These are phyloP conservation scores for Drosophila niveifrons DNA, from an alignment of 2,888 invertebrate species.

Conservation along the genomic window DNA sequence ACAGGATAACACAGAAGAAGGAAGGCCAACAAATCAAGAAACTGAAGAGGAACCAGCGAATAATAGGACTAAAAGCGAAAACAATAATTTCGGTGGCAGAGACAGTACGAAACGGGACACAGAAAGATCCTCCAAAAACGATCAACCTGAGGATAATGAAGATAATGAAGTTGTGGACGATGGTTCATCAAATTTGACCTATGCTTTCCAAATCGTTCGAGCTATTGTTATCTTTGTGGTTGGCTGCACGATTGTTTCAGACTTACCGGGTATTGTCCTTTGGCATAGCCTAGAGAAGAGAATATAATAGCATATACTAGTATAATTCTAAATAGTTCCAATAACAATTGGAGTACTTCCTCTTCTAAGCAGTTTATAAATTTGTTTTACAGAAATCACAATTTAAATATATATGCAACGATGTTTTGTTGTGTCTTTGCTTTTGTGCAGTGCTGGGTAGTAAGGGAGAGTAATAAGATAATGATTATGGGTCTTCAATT, in stretches of 20 bases:
- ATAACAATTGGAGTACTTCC: neutral
- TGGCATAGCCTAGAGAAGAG: constrained; percentile 23
- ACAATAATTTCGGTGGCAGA: neutral
- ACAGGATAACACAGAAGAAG: neutral
- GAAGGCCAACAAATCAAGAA: neutral
- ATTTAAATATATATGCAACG: neutral
- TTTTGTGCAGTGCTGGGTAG: too few species aligned
- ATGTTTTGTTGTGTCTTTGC: neutral
- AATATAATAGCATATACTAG: neutral
- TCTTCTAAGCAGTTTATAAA: neutral
- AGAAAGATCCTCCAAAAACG: neutral
- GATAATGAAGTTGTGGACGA: neutral
- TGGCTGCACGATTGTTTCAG: constrained; percentile 32
- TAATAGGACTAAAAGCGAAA: neutral
- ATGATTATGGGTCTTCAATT: too few species aligned
- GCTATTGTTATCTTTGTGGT: constrained; percentile 26
- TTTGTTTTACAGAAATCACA: too few species aligned
- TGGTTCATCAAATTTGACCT: neutral
- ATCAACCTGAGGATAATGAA: neutral
- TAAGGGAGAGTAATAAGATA: too few species aligned
- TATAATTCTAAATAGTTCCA: neutral
- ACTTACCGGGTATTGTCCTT: constrained; percentile 26
- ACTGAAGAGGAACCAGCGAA: neutral
- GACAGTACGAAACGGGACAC: neutral
- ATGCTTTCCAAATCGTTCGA: constrained; percentile 25